Evolutionary conservation across 2,113 vertebrate genomes (phyloP).

Genomic region (Coptodon bakossiorum): DNA sequence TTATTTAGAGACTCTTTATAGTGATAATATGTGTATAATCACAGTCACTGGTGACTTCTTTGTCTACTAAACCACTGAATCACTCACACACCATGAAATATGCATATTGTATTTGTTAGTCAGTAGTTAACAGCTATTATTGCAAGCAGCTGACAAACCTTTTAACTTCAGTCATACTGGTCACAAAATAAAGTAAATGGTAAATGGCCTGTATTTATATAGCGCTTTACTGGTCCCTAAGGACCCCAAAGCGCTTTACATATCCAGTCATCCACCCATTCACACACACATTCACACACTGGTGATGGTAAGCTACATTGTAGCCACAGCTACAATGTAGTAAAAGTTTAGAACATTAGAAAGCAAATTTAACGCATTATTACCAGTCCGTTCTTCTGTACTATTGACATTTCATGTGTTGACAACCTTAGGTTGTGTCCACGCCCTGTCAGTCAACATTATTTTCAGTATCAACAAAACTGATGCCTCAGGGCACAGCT

Average conservation of each 20-base stretch:
- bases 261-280: too few relatives aligned
- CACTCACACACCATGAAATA: neutral
- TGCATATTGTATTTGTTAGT: rapidly evolving
- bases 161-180: neutral
- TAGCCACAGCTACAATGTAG: too few relatives aligned
- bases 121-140: neutral
- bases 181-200: neutral
- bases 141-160: neutral
- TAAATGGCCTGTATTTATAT: too few relatives aligned
- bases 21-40: neutral
- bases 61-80: neutral
- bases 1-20: neutral
- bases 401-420: neutral
- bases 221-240: too few relatives aligned
- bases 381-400: neutral
- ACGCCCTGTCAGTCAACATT: neutral
- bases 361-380: neutral
- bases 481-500: neutral
- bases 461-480: neutral
- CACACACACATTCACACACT: too few relatives aligned
- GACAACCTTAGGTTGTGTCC: neutral
- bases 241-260: too few relatives aligned
- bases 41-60: neutral
- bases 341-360: neutral
- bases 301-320: too few relatives aligned